A percentile compares a stretch with the other conserved stretches of the same genome.
Conservation (phyloP, 2,888 invertebrate species). For the Plagiodera versicolora region DNA sequence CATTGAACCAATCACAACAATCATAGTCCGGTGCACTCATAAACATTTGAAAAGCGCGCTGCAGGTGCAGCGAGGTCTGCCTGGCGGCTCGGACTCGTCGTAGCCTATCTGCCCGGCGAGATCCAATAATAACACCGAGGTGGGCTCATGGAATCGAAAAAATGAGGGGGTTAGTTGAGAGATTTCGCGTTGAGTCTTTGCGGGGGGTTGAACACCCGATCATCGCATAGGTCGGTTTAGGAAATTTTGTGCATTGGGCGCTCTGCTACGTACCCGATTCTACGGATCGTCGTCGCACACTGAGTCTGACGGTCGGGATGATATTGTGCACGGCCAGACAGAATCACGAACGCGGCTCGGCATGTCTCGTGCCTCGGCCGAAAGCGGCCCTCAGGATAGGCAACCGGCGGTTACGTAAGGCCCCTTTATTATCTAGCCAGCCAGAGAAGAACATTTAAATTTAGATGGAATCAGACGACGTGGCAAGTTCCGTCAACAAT, state of each 20-base stretch:
- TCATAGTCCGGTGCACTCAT: slow-evolving; percentile 36
- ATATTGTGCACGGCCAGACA: slow-evolving; percentile 46
- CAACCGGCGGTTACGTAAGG: slow-evolving; percentile 50
- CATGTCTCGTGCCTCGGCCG: slow-evolving; percentile 22
- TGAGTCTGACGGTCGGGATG: slow-evolving; percentile 45
- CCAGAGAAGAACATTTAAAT: slow-evolving; percentile 42
- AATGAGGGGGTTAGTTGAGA: slow-evolving; percentile 3
- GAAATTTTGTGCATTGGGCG: slow-evolving; percentile 16
- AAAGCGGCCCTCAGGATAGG: slow-evolving; percentile 40
- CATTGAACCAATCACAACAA: slow-evolving; percentile 37
- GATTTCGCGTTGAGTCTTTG: slow-evolving; percentile 14
- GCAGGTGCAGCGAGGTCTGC: no score
- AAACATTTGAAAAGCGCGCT: slow-evolving; percentile 46
- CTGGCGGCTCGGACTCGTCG: slow-evolving; percentile 18
- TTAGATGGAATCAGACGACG: slow-evolving; percentile 42
- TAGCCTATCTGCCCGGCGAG: slow-evolving; percentile 20
- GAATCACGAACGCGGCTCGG: slow-evolving; percentile 47
- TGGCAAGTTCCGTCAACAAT: slow-evolving; percentile 40
- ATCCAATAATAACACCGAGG: slow-evolving; percentile 25
- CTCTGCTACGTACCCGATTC: slow-evolving; percentile 21
- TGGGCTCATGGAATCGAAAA: neutral
- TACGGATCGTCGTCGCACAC: slow-evolving; percentile 49
- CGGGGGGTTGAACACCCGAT: slow-evolving; percentile 12
- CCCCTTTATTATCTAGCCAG: slow-evolving; percentile 47
- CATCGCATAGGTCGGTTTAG: slow-evolving; percentile 24